A percentile compares a stretch with the other conserved stretches of the same genome.
phyloP scores from a whole-genome alignment of 2,113 vertebrate genomes.

The Uria lomvia region DNA sequence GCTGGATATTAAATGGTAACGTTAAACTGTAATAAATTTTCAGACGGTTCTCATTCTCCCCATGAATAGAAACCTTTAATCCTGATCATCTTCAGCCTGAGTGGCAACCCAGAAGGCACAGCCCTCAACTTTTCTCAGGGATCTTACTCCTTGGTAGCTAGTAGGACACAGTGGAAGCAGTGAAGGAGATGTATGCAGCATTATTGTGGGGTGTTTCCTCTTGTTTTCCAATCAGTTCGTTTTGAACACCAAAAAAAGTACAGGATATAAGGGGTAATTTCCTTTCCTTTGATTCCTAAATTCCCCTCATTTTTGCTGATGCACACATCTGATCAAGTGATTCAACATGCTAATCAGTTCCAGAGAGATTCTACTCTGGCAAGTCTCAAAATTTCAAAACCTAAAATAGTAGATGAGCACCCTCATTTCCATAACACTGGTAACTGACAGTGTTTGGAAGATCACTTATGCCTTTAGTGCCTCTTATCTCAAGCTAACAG shows the following conservation, averaged over 20 bases:
- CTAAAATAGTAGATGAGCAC: neutral
- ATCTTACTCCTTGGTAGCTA: neutral
- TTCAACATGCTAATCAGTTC: conserved; percentile 37
- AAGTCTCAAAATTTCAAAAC: neutral
- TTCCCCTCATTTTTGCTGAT: conserved; percentile 47
- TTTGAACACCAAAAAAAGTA: conserved; percentile 28
- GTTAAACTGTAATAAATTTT: neutral
- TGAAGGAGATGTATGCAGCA: neutral
- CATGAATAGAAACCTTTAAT: neutral
- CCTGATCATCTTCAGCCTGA: neutral
- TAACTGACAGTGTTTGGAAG: neutral
- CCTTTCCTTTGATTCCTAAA: conserved; percentile 34
- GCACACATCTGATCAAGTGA: conserved; percentile 11
- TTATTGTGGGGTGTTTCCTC: neutral
- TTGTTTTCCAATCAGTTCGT: conserved; percentile 13
- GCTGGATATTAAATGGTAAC: neutral
- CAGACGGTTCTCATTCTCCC: neutral
- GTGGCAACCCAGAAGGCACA: neutral
- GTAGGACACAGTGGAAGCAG: neutral
- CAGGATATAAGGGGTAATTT: conserved; percentile 34
- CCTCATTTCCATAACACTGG: neutral
- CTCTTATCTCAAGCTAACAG: neutral
- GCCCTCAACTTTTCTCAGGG: neutral
- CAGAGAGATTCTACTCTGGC: neutral
- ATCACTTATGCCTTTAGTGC: neutral